Conservation (phyloP, 2,888 invertebrate species). For the Ferrisia virgata region DNA sequence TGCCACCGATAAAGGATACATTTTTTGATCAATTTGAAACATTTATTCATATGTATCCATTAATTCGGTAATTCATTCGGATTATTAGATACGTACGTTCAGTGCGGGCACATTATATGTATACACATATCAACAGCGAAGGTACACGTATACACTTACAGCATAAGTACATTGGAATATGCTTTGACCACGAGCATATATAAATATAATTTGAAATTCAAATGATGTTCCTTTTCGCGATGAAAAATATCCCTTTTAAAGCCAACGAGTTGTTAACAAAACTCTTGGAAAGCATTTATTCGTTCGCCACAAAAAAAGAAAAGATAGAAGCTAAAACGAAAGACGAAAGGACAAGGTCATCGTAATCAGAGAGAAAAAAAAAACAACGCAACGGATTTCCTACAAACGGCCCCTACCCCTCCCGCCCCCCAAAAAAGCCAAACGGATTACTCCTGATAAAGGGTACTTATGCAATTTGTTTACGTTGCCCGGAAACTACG, state of each 20-base stretch:
- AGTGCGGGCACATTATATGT: too few relatives aligned
- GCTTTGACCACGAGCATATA: not conserved
- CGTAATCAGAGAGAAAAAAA: not conserved
- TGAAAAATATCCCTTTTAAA: not conserved
- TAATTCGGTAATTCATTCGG: not conserved
- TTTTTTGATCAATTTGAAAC: not conserved
- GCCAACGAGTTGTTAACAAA: not conserved
- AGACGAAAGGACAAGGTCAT: slow-evolving; percentile 1
- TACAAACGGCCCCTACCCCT: too few relatives aligned
- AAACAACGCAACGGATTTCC: not conserved
- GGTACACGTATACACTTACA: too few relatives aligned
- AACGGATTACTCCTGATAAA: not conserved
- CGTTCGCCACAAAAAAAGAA: not conserved
- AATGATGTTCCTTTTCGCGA: not conserved
- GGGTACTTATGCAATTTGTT: slow-evolving; percentile 11
- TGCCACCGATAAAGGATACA: not conserved
- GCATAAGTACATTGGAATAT: not conserved
- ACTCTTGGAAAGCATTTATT: not conserved
- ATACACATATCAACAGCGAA: too few relatives aligned
- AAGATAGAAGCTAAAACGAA: not conserved
- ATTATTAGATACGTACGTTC: too few relatives aligned
- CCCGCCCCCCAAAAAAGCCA: not conserved
- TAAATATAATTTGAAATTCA: not conserved
- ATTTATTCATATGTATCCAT: not conserved
- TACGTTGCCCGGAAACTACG: not conserved